Evolutionary conservation across 2,888 invertebrate genomes (phyloP), one percentile per base, ranked within the genome.

Genomic region (Amaurobius ferox): DNA sequence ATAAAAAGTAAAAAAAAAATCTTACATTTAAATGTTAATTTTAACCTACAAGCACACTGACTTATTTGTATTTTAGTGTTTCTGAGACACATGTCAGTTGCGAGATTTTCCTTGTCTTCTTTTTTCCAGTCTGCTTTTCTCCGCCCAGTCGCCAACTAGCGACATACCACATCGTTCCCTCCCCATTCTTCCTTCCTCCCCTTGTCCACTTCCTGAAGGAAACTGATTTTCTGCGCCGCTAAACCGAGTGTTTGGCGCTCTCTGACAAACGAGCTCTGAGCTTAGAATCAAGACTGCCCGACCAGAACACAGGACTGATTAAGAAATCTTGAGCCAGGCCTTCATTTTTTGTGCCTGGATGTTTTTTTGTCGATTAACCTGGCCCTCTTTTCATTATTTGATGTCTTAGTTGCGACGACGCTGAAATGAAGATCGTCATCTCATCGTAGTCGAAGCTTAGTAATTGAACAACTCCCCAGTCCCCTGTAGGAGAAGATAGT

Each of bases 221-320:
- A 39, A 39, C 62, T 39, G 73, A 73, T 73, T 73, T 73, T 73
- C 73, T 73, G 73, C 73, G 62, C 62, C 62, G 62, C 62, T 61
- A 61, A 39, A 30, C 73, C 32, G 19, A 71, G 16, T 28, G 71
- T 55, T 55, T 55, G 71, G 71, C 29, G 61, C 73, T 23, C 35
- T 71, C 23, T 73, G 73, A 73, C 73, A 73, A 73, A 73, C 62
- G 73, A 62, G 61, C 35, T 61, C 30, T 62, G 16, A 39, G 62
- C 16, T 26, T 16, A 16, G 73, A 39, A 26, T 39, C 66, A 19
- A 30, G 40, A 40, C n/a, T 66, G 66, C 23, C 66, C 19, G 76
- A 76, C 35, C 76, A 66, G 64, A 76, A 76, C 74, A 39, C 40
- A 64, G 44, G 30, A 48, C 40, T 48, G 30, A 48, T 66, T 66